Conservation (phyloP, 2,797 vertebrate species). For the Eospalax fontanierii region DNA sequence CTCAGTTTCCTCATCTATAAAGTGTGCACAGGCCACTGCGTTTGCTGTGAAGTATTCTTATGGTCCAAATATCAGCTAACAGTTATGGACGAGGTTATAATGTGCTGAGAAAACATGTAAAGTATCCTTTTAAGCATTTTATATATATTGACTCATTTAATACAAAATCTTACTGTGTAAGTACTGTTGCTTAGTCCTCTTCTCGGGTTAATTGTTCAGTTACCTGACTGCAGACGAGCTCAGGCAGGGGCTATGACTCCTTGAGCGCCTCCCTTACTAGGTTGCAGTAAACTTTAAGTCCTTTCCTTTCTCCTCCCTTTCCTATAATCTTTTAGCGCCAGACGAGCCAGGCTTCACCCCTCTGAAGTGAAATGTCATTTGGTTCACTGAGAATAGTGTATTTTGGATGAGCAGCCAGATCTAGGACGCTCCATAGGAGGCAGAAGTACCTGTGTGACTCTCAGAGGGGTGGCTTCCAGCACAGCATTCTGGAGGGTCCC, state of each 20-base stretch:
- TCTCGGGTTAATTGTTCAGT: neutral
- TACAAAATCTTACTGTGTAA: neutral
- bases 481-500: neutral
- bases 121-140: neutral
- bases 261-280: neutral
- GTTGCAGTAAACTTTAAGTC: neutral
- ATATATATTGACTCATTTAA: neutral
- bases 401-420: neutral
- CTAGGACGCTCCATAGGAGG: neutral
- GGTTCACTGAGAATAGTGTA: neutral
- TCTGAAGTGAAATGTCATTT: neutral
- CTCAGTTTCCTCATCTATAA: conserved; percentile 13
- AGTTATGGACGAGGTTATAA: neutral
- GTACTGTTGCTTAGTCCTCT: neutral
- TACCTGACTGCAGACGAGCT: neutral
- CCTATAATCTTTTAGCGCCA: neutral
- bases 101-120: neutral
- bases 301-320: neutral
- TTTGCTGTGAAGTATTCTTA: neutral
- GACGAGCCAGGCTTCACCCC: neutral
- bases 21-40: neutral
- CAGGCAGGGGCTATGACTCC: neutral
- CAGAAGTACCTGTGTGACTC: neutral
- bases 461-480: neutral
- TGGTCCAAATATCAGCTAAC: neutral